Conservation (phyloP, 2,797 vertebrate genomes). For the Poecilia picta region DNA sequence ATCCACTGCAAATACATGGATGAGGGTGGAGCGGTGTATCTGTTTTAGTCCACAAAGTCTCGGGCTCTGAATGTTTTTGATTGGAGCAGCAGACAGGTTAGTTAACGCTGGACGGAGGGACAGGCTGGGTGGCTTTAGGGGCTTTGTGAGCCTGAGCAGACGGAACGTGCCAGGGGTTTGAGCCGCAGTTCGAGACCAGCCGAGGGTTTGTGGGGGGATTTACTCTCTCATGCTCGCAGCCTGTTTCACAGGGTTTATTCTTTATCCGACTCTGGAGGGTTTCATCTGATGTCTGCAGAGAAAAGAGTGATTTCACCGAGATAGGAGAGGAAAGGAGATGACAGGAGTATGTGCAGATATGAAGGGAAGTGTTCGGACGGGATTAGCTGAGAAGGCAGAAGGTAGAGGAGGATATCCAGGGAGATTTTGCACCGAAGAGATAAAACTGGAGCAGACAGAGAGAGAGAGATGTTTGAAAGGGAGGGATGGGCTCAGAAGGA, state of each 20-base stretch:
- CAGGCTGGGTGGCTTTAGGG: constrained; percentile 56
- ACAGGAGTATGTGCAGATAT: constrained; percentile 14
- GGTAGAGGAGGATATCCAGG: constrained; percentile 41
- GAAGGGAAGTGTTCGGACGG: constrained; percentile 28
- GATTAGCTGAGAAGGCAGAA: constrained; percentile 26
- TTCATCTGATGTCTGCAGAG: constrained; percentile 52
- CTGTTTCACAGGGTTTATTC: constrained; percentile 62
- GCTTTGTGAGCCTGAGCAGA: constrained; percentile 61
- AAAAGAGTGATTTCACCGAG: constrained; percentile 26
- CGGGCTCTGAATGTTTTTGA: constrained; percentile 68
- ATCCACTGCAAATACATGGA: constrained; percentile 45
- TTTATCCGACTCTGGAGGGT: constrained; percentile 62
- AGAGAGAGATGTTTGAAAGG: constrained; percentile 3
- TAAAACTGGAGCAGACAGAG: constrained; percentile 21
- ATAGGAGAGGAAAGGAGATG: constrained; percentile 19
- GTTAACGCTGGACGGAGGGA: constrained; percentile 52
- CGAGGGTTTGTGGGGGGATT: constrained; percentile 36
- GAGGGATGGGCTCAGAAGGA: constrained; percentile 40
- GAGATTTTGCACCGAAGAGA: constrained; percentile 31
- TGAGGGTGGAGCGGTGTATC: constrained; percentile 19
- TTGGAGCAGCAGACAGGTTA: constrained; percentile 60
- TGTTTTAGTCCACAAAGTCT: constrained; percentile 37
- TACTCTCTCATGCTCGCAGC: constrained; percentile 52
- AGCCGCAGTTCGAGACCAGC: constrained; percentile 35
- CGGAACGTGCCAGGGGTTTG: constrained; percentile 55